A percentile compares a stretch with the other conserved stretches of the same genome.
Conservation (phyloP, 2,113 vertebrate species). For the Cyprinus carpio region DNA sequence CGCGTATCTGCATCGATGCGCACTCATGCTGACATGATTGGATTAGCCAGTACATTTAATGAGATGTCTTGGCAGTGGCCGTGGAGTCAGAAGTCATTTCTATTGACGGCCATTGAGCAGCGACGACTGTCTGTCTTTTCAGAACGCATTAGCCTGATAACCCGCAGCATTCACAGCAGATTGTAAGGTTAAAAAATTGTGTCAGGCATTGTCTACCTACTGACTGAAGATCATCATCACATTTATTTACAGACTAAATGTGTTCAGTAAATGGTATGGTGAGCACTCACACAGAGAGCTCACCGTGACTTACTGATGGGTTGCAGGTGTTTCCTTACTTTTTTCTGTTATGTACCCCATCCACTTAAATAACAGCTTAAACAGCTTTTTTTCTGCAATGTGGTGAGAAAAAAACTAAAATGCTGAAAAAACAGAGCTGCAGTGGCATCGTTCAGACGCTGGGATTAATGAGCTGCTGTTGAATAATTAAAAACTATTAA, state of each 20-base stretch:
- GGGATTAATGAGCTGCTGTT: too few species aligned
- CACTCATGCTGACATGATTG: conserved; percentile 38
- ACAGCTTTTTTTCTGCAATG: too few species aligned
- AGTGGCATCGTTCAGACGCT: too few species aligned
- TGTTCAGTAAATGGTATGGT: background rate
- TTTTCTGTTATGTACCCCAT: background rate
- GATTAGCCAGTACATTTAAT: conserved; percentile 45
- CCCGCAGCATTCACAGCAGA: background rate
- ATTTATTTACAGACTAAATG: background rate
- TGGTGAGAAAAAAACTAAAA: too few species aligned
- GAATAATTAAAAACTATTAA: too few species aligned
- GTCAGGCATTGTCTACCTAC: background rate
- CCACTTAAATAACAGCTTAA: background rate
- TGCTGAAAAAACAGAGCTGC: too few species aligned
- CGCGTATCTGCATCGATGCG: conserved; percentile 34
- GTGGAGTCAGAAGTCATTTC: conserved; percentile 14
- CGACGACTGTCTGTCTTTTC: background rate
- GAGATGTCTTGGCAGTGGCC: conserved; percentile 28
- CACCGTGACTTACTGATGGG: background rate
- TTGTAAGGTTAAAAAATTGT: background rate
- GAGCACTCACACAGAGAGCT: background rate
- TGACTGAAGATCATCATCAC: background rate
- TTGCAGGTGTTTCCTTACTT: background rate
- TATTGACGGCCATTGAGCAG: background rate
- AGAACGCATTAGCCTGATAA: background rate